phyloP scores from a whole-genome alignment of 2,888 invertebrate genomes.

The Xestia xanthographa region DNA sequence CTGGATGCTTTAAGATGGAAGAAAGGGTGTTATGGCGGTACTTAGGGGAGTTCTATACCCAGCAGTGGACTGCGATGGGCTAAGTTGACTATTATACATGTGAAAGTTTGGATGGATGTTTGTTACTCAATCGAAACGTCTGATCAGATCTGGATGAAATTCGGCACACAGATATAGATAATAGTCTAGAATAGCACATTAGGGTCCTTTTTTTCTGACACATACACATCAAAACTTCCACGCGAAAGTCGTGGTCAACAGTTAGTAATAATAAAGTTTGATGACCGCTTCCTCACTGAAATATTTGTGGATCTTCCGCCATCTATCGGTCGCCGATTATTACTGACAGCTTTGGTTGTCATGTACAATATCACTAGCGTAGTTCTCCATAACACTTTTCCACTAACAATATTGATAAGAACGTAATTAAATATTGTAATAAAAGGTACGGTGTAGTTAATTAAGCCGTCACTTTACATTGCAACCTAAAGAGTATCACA shows the following conservation, averaged over 20 bases:
- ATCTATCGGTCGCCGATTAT: neutral
- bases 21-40: neutral
- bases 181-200: too few relatives aligned
- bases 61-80: neutral
- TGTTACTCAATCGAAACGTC: too few relatives aligned
- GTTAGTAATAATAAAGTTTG: neutral
- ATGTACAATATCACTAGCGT: neutral
- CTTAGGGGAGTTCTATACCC: neutral
- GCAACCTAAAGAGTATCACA: conserved; percentile 21
- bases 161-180: too few relatives aligned
- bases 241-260: too few relatives aligned
- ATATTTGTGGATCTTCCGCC: neutral
- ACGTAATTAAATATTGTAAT: too few relatives aligned
- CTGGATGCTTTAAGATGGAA: neutral
- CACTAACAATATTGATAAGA: too few relatives aligned
- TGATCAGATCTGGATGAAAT: too few relatives aligned
- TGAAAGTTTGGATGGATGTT: too few relatives aligned
- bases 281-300: neutral
- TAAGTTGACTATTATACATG: too few relatives aligned
- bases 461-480: neutral
- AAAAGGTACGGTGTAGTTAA: neutral
- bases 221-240: too few relatives aligned
- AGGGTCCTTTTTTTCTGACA: too few relatives aligned
- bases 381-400: neutral
- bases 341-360: neutral